Percentiles rank a stretch among this genome's conserved stretches.
phyloP scores from a whole-genome alignment of 2,113 vertebrate genomes.

The Cryptomyrus ogoouensis region DNA sequence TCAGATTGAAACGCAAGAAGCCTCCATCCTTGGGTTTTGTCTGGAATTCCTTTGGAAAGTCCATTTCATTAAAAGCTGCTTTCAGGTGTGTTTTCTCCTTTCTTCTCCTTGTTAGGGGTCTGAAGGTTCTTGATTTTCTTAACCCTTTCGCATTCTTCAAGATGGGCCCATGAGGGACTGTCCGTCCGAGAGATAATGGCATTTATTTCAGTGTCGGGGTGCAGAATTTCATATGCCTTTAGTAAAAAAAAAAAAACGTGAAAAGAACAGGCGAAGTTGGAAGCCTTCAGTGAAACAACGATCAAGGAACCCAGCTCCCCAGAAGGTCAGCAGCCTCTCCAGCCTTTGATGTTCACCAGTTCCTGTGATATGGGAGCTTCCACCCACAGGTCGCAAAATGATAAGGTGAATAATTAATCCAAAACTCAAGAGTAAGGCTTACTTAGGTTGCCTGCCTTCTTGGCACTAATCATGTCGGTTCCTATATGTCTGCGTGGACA shows the following conservation, averaged over 20 bases:
- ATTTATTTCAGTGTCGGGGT: background rate
- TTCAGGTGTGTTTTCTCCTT: slow-evolving; percentile 27
- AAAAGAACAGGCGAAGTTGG: slow-evolving; percentile 1
- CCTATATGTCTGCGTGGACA: background rate
- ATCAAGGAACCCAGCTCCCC: background rate
- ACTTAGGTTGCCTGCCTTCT: background rate
- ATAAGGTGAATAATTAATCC: slow-evolving; percentile 14
- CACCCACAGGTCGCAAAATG: background rate
- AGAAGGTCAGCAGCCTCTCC: slow-evolving; percentile 3
- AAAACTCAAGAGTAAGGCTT: slow-evolving; percentile 2
- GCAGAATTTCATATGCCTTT: background rate
- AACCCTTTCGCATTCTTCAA: slow-evolving; percentile 20
- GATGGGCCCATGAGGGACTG: background rate
- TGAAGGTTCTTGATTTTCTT: slow-evolving; percentile 11
- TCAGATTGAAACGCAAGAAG: slow-evolving; percentile 62
- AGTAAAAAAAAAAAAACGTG: background rate
- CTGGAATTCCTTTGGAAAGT: slow-evolving; percentile 45
- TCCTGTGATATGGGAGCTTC: slow-evolving; percentile 10
- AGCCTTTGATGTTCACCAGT: background rate
- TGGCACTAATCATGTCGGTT: background rate
- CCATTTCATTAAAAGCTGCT: slow-evolving; percentile 42
- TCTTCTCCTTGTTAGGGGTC: slow-evolving; percentile 1
- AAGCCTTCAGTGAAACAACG: background rate
- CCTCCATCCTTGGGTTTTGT: slow-evolving; percentile 44
- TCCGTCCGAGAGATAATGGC: background rate